phyloP scores from a whole-genome alignment of 1,140 invertebrate genomes.

The Centruroides vittatus region DNA sequence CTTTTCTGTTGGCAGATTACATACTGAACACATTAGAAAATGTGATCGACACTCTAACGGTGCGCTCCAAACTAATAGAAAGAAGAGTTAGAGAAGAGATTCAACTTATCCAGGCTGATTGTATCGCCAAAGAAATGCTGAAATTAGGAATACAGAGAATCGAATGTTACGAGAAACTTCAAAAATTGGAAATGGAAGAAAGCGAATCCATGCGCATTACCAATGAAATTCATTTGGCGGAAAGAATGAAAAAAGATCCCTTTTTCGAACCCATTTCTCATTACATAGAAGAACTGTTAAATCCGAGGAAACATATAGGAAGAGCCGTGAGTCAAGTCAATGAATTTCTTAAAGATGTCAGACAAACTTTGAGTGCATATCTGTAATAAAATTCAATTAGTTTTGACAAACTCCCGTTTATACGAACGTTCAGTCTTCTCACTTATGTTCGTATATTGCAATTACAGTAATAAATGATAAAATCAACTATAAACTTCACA shows the following conservation, averaged over 20 bases:
- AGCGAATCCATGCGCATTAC: slow-evolving; percentile 72
- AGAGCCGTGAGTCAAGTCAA: slow-evolving; percentile 67
- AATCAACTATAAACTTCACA: too few relatives aligned
- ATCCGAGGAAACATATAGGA: slow-evolving; percentile 75
- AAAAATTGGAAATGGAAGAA: slow-evolving; percentile 78
- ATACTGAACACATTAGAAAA: slow-evolving; percentile 79
- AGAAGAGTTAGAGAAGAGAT: slow-evolving; percentile 42
- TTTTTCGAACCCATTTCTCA: slow-evolving; percentile 74
- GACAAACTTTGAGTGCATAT: background rate
- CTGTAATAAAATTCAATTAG: too few relatives aligned
- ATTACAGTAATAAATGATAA: too few relatives aligned
- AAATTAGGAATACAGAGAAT: slow-evolving; percentile 83
- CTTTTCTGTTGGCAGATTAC: slow-evolving; percentile 82
- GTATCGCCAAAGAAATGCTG: slow-evolving; percentile 95
- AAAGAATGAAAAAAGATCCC: slow-evolving; percentile 54
- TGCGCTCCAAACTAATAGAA: slow-evolving; percentile 61
- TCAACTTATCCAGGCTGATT: slow-evolving; percentile 93
- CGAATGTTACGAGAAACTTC: slow-evolving; percentile 88
- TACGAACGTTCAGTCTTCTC: too few relatives aligned
- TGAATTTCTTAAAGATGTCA: slow-evolving; percentile 50
- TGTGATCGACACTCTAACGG: slow-evolving; percentile 81
- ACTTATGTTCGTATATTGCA: too few relatives aligned
- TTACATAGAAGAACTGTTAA: slow-evolving; percentile 56
- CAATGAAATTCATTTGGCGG: slow-evolving; percentile 85
- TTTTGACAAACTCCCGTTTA: too few relatives aligned